Evolutionary conservation across 35 echinoderm and acorn worm genomes (phyloP).

Genomic region (Chiridota heheva): DNA sequence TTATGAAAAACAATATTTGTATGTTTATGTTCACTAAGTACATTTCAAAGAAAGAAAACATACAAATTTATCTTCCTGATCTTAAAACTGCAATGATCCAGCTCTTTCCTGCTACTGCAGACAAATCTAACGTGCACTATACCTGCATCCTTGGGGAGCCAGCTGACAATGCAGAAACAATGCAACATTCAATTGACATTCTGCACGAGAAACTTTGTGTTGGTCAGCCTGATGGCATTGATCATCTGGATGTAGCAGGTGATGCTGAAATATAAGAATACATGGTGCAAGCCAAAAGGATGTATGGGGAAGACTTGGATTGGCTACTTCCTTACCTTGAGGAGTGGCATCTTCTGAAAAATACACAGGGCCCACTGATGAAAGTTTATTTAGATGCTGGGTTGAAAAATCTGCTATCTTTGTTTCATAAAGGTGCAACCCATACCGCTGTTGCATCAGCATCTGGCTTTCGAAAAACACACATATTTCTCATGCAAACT

Average conservation of each 20-base stretch:
- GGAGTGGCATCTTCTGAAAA: constrained; percentile 64
- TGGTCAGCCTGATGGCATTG: too few species aligned
- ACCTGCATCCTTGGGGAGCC: background rate
- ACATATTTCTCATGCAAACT: constrained; percentile 32
- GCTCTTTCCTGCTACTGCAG: too few species aligned
- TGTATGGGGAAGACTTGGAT: constrained; percentile 27
- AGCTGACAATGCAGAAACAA: background rate
- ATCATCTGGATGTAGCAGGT: constrained; percentile 28
- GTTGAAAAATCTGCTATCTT: background rate
- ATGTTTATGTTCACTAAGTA: too few species aligned
- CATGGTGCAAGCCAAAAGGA: constrained; percentile 5
- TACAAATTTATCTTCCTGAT: background rate
- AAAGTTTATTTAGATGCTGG: constrained; percentile 45
- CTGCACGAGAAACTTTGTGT: background rate
- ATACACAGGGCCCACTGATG: constrained; percentile 29
- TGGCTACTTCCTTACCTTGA: constrained; percentile 45
- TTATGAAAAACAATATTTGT: background rate
- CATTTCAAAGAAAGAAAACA: too few species aligned
- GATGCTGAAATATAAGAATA: constrained; percentile 39
- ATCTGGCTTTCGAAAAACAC: constrained; percentile 21
- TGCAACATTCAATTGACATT: background rate
- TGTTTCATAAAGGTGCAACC: constrained; percentile 25
- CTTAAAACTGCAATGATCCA: too few species aligned
- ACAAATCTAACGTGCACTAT: background rate
- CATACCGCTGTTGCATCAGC: constrained; percentile 12